A percentile compares a stretch with the other conserved stretches of the same genome.
Conservation (phyloP, 2,888 invertebrate genomes). For the Chrysopilus asiliformis region DNA sequence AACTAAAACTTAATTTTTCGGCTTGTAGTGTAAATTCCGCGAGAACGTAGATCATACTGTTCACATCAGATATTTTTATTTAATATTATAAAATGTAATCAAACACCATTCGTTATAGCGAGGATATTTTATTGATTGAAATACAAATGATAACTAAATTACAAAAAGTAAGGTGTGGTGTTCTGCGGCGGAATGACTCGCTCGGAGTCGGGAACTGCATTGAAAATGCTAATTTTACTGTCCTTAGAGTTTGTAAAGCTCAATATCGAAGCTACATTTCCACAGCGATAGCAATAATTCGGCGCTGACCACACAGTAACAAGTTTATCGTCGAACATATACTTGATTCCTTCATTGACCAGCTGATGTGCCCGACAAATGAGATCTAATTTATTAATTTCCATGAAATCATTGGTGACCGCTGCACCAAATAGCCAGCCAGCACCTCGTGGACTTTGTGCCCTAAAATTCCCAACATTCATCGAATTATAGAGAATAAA, state of each 20-base stretch:
- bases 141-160: slow-evolving; percentile 21
- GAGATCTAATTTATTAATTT: slow-evolving; percentile 78
- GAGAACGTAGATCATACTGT: too few species aligned
- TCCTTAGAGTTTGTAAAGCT: slow-evolving; percentile 71
- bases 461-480: too few species aligned
- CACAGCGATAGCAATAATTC: slow-evolving; percentile 98
- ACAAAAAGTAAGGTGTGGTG: slow-evolving; percentile 95
- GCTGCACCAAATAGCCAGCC: slow-evolving; percentile 94
- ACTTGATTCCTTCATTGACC: slow-evolving; percentile 97
- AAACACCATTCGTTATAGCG: background rate
- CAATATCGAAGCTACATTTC: slow-evolving; percentile 94
- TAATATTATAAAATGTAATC: background rate
- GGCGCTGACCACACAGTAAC: slow-evolving; percentile 99
- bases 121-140: background rate
- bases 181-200: slow-evolving; percentile 85
- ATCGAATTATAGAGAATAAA: too few species aligned
- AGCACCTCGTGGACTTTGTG: slow-evolving; percentile 88
- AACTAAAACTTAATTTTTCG: too few species aligned
- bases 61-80: too few species aligned
- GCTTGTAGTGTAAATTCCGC: too few species aligned
- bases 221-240: slow-evolving; percentile 73
- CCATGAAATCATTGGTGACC: slow-evolving; percentile 90
- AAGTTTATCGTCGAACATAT: slow-evolving; percentile 93
- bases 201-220: slow-evolving; percentile 90
- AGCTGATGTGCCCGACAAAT: slow-evolving; percentile 98